Base-by-base conservation (phyloP, 2,797 vertebrate genomes). In the Hirundo rustica region DNA sequence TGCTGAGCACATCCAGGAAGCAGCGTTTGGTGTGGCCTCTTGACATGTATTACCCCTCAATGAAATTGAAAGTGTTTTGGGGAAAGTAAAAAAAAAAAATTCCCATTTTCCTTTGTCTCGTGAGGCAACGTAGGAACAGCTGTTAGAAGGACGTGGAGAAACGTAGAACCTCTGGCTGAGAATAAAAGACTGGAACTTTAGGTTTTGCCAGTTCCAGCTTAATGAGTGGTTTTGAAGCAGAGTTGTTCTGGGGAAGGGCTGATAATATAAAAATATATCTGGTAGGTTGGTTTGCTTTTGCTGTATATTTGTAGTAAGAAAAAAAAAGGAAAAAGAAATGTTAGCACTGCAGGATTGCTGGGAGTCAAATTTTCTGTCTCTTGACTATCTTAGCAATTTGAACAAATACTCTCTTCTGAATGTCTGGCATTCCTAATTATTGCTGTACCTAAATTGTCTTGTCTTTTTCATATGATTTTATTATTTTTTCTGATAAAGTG, bases 1-100 rank as follows among this genome's bases (percentile, higher is more conserved):
- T 1, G 42, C 20, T 79, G 50, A 61, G 67, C 23, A 11, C 45
- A 36, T 4, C 10, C 60, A 74, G 74, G 74, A 40, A 44, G 34
- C 18, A 64, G 14, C 2, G 3, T 30, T 50, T 20, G 13, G 4
- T 47, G 17, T 34, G 60, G 67, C 13, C 42, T 68, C 23, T 25
- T 40, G 44, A 8, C 12, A 0, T 17, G 7, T 2, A 0, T 53
- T 72, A 29, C n/a, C 34, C 83, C 47, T 27, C 45, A 30, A 13
- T n/a, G 19, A 42, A 68, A 71, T 13, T 12, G 36, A 66, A 90
- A 91, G 70, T 7, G 2, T 9, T 76, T 22, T 3, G 20, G 74
- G 20, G 16, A 68, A 57, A 71, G 27, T 7, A 0, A 42, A 32
- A 72, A 72, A 0, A 42, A 32, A 72, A 72, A 42, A 54, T 22